Percentiles rank a stretch among this genome's conserved stretches.
These are phyloP conservation scores for Rissa tridactyla DNA, from an alignment of 2,113 vertebrate genomes.

Conservation along the genomic window DNA sequence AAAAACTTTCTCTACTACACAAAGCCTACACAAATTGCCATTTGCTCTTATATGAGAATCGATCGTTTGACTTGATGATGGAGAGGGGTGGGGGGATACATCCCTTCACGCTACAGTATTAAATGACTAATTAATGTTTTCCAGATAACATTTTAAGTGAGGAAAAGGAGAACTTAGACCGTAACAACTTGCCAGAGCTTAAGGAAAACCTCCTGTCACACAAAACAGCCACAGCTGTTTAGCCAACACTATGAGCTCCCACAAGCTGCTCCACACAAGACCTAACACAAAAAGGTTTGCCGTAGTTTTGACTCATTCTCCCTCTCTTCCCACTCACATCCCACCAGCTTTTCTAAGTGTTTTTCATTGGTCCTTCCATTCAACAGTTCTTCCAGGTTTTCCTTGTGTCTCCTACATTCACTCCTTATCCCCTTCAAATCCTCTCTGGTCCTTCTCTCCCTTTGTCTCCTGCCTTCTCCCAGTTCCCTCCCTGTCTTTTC, in stretches of 20 bases:
- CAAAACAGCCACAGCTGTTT: neutral
- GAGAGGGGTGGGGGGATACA: neutral
- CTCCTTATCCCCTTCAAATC: neutral
- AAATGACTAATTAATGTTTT: neutral
- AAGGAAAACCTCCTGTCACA: neutral
- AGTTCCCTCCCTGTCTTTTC: neutral
- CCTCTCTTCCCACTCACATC: slow-evolving; percentile 5
- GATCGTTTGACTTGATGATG: neutral
- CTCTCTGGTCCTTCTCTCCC: neutral
- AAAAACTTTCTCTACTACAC: neutral
- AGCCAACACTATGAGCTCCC: neutral
- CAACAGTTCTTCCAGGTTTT: neutral
- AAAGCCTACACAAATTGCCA: neutral
- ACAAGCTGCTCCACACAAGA: neutral
- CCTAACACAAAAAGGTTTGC: neutral
- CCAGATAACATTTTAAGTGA: neutral
- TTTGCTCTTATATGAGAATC: neutral
- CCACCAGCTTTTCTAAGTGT: neutral
- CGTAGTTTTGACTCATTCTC: neutral
- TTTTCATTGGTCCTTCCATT: neutral
- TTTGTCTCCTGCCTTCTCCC: neutral
- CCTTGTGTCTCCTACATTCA: neutral
- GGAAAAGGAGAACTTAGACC: neutral
- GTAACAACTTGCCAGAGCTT: neutral
- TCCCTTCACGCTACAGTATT: neutral